Conservation (phyloP, 2,888 invertebrate genomes). For the Pandemis heparana region DNA sequence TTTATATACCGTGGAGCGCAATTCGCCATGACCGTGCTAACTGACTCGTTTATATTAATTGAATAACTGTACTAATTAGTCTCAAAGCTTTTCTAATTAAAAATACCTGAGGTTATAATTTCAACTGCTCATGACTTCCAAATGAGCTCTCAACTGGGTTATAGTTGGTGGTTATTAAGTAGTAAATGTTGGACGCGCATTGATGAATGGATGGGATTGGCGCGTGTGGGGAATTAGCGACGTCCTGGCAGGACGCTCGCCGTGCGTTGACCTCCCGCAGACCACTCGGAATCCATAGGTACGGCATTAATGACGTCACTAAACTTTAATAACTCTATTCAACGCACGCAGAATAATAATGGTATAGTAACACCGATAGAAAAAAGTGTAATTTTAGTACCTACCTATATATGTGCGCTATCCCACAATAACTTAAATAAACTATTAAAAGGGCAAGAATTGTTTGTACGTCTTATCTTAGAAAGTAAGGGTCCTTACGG, state of each 20-base stretch:
- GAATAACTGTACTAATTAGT: constrained; percentile 44
- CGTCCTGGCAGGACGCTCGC: constrained; percentile 77
- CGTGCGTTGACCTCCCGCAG: constrained; percentile 68
- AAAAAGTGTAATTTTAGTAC: neutral
- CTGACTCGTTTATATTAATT: constrained; percentile 37
- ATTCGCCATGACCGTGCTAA: constrained; percentile 29
- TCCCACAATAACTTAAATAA: no score
- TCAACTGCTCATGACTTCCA: constrained; percentile 40
- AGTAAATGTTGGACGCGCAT: constrained; percentile 48
- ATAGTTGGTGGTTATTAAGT: constrained; percentile 38
- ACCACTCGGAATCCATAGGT: constrained; percentile 37
- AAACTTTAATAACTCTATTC: constrained; percentile 11
- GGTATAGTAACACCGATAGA: neutral
- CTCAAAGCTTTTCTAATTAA: constrained; percentile 42
- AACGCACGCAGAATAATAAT: constrained; percentile 1
- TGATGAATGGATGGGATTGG: constrained; percentile 56
- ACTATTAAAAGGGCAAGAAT: no score
- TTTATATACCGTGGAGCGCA: constrained; percentile 26
- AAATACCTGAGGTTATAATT: constrained; percentile 35
- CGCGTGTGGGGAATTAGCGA: constrained; percentile 78
- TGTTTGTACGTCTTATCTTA: no score
- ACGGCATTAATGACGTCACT: constrained; percentile 27
- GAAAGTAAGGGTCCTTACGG: no score
- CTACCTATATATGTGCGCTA: no score
- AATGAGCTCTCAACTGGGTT: constrained; percentile 40